These are phyloP conservation scores for Nesoenas mayeri DNA, from an alignment of 2,113 vertebrate genomes.

Conservation along the genomic window DNA sequence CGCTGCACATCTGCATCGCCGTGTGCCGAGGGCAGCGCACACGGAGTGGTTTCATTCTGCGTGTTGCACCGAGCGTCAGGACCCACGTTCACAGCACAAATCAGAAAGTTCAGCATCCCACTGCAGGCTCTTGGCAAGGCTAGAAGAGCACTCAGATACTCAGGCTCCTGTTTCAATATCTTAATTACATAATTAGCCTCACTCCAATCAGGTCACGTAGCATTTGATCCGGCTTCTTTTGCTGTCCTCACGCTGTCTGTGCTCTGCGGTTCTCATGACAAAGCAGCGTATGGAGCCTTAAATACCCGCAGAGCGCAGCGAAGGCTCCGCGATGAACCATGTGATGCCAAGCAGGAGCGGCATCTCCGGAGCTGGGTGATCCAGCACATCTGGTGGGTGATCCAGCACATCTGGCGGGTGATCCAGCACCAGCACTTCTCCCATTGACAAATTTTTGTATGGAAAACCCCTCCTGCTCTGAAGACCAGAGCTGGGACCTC, in stretches of 20 bases:
- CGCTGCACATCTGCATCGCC: fast-evolving
- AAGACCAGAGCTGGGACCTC: not conserved
- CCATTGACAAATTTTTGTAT: fast-evolving
- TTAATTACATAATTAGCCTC: not conserved
- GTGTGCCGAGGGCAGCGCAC: fast-evolving
- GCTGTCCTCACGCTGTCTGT: not conserved
- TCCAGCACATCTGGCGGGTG: no score
- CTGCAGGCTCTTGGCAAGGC: not conserved
- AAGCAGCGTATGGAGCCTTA: not conserved
- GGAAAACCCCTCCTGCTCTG: not conserved
- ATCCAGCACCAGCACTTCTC: not conserved
- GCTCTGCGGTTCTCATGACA: not conserved
- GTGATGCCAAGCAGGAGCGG: not conserved
- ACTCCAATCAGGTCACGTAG: not conserved
- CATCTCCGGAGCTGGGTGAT: not conserved
- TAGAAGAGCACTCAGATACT: not conserved
- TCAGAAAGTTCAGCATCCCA: no score
- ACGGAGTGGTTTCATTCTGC: not conserved
- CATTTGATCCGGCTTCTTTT: not conserved
- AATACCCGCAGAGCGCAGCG: not conserved
- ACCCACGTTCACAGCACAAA: fast-evolving
- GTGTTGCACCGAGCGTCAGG: fast-evolving
- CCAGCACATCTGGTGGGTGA: not conserved
- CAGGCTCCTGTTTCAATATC: not conserved
- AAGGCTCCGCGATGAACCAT: not conserved